Evolutionary conservation across 2,888 invertebrate genomes (phyloP).

Genomic region (Lochmaea capreae): DNA sequence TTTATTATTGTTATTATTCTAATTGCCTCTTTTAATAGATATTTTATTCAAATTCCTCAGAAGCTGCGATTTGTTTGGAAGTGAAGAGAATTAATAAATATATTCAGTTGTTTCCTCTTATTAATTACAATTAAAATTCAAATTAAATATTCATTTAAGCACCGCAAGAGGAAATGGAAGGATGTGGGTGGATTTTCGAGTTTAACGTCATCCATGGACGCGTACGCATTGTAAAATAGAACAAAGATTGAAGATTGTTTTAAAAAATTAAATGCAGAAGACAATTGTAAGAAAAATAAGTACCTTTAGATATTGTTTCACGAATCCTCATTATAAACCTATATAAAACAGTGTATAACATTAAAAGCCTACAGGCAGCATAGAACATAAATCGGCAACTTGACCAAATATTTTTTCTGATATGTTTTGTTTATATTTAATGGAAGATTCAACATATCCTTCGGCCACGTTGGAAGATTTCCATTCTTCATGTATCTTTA

Average conservation of each 20-base stretch:
- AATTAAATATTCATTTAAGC: constrained; percentile 43
- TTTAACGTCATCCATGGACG: constrained; percentile 25
- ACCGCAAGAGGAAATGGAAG: constrained; percentile 36
- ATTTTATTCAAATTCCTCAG: constrained; percentile 32
- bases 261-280: neutral
- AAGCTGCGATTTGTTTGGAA: constrained; percentile 28
- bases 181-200: constrained; percentile 38
- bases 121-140: constrained; percentile 43
- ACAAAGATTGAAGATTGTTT: neutral
- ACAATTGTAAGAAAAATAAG: neutral
- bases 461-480: no score
- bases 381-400: no score
- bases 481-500: no score
- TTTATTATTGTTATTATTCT: neutral
- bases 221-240: constrained; percentile 17
- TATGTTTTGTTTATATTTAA: no score
- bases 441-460: no score
- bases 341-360: no score
- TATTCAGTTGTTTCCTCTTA: constrained; percentile 33
- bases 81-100: constrained; percentile 25
- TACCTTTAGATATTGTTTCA: neutral
- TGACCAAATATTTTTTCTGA: no score
- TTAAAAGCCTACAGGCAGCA: no score
- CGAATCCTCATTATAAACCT: no score
- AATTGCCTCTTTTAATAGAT: constrained; percentile 17